These are phyloP conservation scores for Tortrix viridana DNA, from an alignment of 2,888 invertebrate species.

Conservation along the genomic window DNA sequence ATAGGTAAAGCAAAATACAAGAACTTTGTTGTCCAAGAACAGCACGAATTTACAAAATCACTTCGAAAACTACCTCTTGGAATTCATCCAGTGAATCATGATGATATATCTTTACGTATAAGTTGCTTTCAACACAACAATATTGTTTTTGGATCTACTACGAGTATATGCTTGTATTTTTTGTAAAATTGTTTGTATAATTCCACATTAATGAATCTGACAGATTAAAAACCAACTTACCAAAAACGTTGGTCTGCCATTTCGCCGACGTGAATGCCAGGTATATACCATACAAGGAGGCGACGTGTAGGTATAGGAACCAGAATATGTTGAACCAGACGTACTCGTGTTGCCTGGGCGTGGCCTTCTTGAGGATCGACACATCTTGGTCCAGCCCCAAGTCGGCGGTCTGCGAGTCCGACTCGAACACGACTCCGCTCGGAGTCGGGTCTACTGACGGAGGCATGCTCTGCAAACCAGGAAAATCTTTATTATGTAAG, in stretches of 20 bases:
- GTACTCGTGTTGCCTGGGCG: constrained; percentile 79
- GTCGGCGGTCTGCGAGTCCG: constrained; percentile 86
- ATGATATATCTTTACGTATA: no score
- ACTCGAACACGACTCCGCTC: constrained; percentile 86
- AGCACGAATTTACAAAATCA: no score
- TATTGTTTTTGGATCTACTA: no score
- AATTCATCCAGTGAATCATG: no score
- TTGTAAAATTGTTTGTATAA: no score
- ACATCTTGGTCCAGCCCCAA: constrained; percentile 85
- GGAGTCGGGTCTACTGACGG: constrained; percentile 80
- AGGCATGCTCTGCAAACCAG: constrained; percentile 76
- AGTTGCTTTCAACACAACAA: no score
- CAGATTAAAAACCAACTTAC: constrained; percentile 71
- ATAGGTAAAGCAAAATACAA: no score
- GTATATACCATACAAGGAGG: constrained; percentile 87
- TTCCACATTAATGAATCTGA: no score
- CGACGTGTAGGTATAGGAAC: constrained; percentile 86
- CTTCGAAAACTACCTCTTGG: no score
- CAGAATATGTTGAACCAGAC: constrained; percentile 90
- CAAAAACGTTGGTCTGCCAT: constrained; percentile 86
- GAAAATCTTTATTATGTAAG: no score
- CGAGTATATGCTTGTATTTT: no score
- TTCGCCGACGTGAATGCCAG: constrained; percentile 87
- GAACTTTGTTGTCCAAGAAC: no score
- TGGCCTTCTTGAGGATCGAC: constrained; percentile 78